A percentile compares a stretch with the other conserved stretches of the same genome.
phyloP scores from a whole-genome alignment of 1,140 invertebrate species.

The Zophobas atratus region DNA sequence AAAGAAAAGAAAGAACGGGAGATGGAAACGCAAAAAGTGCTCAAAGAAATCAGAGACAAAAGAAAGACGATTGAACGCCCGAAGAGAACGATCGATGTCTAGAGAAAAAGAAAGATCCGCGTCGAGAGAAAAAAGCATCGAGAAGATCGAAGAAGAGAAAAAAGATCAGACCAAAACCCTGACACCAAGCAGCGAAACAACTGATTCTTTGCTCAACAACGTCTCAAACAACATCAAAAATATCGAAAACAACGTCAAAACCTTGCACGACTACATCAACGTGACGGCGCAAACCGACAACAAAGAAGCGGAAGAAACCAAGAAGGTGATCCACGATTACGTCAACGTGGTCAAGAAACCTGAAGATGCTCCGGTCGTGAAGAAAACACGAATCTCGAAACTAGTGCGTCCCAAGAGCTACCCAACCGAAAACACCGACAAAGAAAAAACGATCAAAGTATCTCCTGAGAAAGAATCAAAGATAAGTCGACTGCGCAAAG shows the following conservation, averaged over 20 bases:
- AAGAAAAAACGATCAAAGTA: slow-evolving; percentile 67
- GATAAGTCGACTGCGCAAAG: slow-evolving; percentile 68
- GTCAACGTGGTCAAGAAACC: slow-evolving; percentile 39
- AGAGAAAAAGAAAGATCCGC: slow-evolving; percentile 1
- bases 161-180: slow-evolving; percentile 23
- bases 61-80: slow-evolving; percentile 66
- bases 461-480: slow-evolving; percentile 69
- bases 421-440: slow-evolving; percentile 67
- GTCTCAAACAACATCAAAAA: slow-evolving; percentile 63
- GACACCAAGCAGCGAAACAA: slow-evolving; percentile 31
- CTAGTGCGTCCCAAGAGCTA: slow-evolving; percentile 74
- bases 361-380: slow-evolving; percentile 51
- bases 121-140: slow-evolving; percentile 34
- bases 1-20: slow-evolving; percentile 80
- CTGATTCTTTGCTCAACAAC: slow-evolving; percentile 57
- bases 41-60: slow-evolving; percentile 77
- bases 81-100: slow-evolving; percentile 56
- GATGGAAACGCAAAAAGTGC: slow-evolving; percentile 75
- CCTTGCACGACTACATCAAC: slow-evolving; percentile 57
- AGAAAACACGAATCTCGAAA: slow-evolving; percentile 71
- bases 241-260: slow-evolving; percentile 57
- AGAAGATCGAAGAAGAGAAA: slow-evolving; percentile 4
- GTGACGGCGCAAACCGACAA: slow-evolving; percentile 58
- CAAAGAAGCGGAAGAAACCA: slow-evolving; percentile 61
- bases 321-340: slow-evolving; percentile 44